Base-by-base conservation (phyloP, 1,140 invertebrate species). In the Aplysia californica region DNA sequence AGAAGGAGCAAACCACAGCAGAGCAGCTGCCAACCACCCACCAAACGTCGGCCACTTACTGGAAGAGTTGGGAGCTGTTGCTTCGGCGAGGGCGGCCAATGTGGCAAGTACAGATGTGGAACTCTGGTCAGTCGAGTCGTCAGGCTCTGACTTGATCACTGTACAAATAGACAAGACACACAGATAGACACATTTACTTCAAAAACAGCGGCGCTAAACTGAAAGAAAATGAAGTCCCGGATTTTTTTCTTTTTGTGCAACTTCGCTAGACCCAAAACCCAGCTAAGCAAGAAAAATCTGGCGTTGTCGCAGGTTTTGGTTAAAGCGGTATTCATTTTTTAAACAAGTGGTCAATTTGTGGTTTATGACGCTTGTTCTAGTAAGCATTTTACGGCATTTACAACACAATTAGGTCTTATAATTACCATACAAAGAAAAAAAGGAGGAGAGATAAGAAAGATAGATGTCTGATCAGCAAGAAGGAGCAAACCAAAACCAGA, bases 11-110 rank as follows among this genome's bases (percentile, higher is more conserved):
- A n/a, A n/a, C n/a, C n/a, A n/a, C n/a, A n/a, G n/a, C n/a, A n/a
- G n/a, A n/a, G n/a, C n/a, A n/a, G n/a, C n/a, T n/a, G n/a, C n/a
- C n/a, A n/a, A n/a, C n/a, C n/a, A n/a, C n/a, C n/a, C n/a, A n/a
- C n/a, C n/a, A n/a, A n/a, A 50, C n/a, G n/a, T 15, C 44, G 10
- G 44, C 44, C 44, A 73, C 78, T 71, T 56, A 81, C 77, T 81
- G 59, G 76, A 70, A 23, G 79, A 44, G 56, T 80, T 76, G 10
- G 88, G 86, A 21, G 84, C 86, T 33, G 88, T 90, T 29, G 90
- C 88, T 69, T 90, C 89, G 20, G 90, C 90, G 56, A 90, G 79
- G 5, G 89, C 90, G 56, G 90, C 90, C 55, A 90, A 76, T 44
- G 89, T 90, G 3, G 89, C 88, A 58, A 90, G 78, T 4, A 90